phyloP scores from a whole-genome alignment of 2,797 vertebrate species.

The Eulemur albifrons region DNA sequence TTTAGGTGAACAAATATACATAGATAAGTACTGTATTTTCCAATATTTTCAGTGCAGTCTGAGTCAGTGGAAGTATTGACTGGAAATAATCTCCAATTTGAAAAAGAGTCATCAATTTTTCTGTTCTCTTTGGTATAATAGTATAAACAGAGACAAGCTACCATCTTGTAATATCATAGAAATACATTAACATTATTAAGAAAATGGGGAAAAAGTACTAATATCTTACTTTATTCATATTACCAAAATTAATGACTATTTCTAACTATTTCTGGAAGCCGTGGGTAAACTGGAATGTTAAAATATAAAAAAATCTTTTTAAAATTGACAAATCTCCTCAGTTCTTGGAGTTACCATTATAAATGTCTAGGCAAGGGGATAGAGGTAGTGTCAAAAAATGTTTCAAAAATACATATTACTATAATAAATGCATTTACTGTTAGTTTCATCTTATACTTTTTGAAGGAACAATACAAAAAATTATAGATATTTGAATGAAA shows the following conservation, averaged over 20 bases:
- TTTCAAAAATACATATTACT: not conserved
- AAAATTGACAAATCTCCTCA: not conserved
- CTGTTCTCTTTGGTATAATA: not conserved
- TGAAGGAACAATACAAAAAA: not conserved
- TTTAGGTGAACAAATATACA: conserved; percentile 19
- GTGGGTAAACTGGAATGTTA: not conserved
- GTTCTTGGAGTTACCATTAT: not conserved
- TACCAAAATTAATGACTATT: not conserved
- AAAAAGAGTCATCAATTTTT: not conserved
- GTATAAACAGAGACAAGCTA: not conserved
- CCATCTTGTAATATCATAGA: not conserved
- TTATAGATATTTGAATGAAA: not conserved
- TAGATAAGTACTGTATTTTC: not conserved
- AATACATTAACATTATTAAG: not conserved
- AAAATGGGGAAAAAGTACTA: not conserved
- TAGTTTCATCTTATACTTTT: not conserved
- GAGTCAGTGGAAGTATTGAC: not conserved
- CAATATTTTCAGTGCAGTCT: not conserved
- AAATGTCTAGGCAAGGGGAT: not conserved
- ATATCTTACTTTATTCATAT: not conserved
- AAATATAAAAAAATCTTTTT: not conserved
- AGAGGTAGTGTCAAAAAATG: not conserved
- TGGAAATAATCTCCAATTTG: not conserved
- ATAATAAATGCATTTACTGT: not conserved
- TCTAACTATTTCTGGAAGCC: not conserved